Base-by-base conservation (phyloP, 2,888 invertebrate species). In the Drosophila maculinotata region DNA sequence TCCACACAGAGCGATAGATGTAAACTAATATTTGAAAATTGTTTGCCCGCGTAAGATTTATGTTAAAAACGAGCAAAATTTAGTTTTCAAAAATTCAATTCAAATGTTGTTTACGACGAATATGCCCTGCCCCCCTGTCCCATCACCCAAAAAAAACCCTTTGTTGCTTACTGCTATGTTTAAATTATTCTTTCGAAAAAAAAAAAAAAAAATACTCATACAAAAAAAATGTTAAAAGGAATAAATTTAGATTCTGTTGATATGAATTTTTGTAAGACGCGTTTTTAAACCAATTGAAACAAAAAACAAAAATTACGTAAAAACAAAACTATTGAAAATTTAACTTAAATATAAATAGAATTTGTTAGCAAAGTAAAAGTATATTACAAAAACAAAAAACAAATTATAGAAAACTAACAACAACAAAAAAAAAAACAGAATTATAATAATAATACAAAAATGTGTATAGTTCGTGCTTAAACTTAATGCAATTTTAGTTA, bases 141-240 rank as follows among this genome's bases (percentile, higher is more conserved):
- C 44, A 42, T 10, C 14, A 30, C 30, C 49, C 12, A 5, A 23
- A 30, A 23, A 25, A 8, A 15, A 36, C 66, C 67, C 67, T 81
- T 85, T 81, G 81, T 81, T 81, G 81, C 86, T 87, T 85, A 85
- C 88, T 85, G 86, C 86, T 87, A 81, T 75, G 79, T 85, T 87
- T 66, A 75, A 79, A 87, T 85, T 73, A 86, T 76, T 76, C 66
- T 69, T 67, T 65, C 68, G 65, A 56, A 60, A 23, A 45, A 62
- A 39, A 33, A 59, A 57, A 42, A 42, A 54, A 64, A 76, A 71
- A 76, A 62, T 72, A 76, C 59, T 65, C 73, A 69, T 45, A 76
- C 49, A 57, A 75, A 72, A 85, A 56, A 75, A 73, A 87, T 82
- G 75, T 81, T 74, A 49, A 69, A 65, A 48, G 1, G 25, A 51